Conservation (phyloP, 2,797 vertebrate genomes). For the Pachyuromys duprasi region DNA sequence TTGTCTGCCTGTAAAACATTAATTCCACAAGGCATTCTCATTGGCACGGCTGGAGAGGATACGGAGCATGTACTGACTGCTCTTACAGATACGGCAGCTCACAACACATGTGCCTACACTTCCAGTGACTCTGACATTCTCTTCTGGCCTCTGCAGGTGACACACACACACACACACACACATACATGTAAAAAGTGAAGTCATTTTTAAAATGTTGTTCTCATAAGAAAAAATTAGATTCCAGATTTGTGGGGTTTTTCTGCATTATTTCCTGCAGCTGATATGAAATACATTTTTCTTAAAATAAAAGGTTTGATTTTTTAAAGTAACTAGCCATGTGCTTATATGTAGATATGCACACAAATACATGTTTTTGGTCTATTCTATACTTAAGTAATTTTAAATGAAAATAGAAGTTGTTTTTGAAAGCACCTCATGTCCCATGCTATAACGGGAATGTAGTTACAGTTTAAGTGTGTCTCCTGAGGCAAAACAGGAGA, state of each 20-base stretch:
- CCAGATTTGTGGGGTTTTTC: not conserved
- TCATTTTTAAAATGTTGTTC: not conserved
- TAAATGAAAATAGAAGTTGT: slow-evolving; percentile 62
- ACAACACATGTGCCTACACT: not conserved
- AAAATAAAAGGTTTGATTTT: slow-evolving; percentile 34
- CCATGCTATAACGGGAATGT: slow-evolving; percentile 52
- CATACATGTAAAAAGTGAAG: not conserved
- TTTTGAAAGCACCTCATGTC: slow-evolving; percentile 64
- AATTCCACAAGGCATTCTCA: not conserved
- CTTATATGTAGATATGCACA: not conserved
- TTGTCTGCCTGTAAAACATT: not conserved
- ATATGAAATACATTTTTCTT: slow-evolving; percentile 6
- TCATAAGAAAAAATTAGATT: not conserved
- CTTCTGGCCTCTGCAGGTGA: not conserved
- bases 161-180: no score
- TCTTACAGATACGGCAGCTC: not conserved
- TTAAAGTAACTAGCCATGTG: not conserved
- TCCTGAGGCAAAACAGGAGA: slow-evolving; percentile 55
- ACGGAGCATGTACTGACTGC: not conserved
- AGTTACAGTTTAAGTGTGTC: slow-evolving; percentile 72
- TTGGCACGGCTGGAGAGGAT: not conserved
- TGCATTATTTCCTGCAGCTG: slow-evolving; percentile 11
- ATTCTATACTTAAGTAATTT: slow-evolving; percentile 66
- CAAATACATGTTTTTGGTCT: slow-evolving; percentile 27
- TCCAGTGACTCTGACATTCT: no score